Base-by-base conservation (phyloP, 2,113 vertebrate genomes). In the Arothron firmamentum region DNA sequence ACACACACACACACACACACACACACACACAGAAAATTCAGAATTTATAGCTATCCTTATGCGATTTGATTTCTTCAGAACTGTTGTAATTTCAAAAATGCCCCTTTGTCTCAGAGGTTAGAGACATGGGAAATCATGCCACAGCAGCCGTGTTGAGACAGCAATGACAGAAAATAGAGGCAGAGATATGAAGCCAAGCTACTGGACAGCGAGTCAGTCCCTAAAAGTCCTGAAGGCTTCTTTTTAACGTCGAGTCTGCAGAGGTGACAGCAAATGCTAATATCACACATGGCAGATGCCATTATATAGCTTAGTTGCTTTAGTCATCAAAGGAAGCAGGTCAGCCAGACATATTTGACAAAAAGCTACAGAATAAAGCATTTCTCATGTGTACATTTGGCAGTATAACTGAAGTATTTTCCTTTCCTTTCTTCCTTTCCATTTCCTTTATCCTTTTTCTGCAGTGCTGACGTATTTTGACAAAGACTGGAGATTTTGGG, bases 81-180 rank as follows among this genome's bases (percentile, higher is more conserved):
- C 62, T 63, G 45, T 65, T 79, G 48, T 57, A 67, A 60, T 82
- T 61, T 70, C 14, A 72, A 41, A 64, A 57, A 74, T 56, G 51
- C 43, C 66, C 61, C 54, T 38, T 47, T 56, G 50, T 72, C 59
- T 45, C 45, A 58, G 54, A 51, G 51, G 68, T 63, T 11, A 28
- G 6, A 50, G 38, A 75, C 2, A 23, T 34, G 54, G 42, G 52
- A 62, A 25, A 65, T 56, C 65, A 71, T 5, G 56, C 25, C 65
- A 25, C 77, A 79, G 34, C 12, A 9, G 83, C 79, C 84, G 78
- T 61, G 68, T 67, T 78, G 50, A 60, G 66, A 75, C 68, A 65
- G 62, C 57, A 82, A 87, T 76, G 77, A 78, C 48, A 52, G 62
- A 59, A 67, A 42, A 70, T 25, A 64, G 57, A 62, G 38, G 55